Conservation (phyloP, 2,113 vertebrate species). For the Vimba vimba region DNA sequence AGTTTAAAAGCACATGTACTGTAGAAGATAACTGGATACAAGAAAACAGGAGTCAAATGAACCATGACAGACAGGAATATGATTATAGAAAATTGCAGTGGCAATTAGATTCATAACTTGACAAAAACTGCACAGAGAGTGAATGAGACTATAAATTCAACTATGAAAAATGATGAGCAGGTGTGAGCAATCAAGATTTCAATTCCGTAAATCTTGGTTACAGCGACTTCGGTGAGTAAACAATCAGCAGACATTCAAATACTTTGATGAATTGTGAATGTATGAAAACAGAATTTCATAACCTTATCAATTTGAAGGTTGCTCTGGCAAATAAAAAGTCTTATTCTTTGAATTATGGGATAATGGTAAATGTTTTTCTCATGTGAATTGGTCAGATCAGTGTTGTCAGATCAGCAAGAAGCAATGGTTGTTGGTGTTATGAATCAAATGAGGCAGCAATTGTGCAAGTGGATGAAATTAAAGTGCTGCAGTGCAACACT, state of each 20-base stretch:
- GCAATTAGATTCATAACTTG: slow-evolving; percentile 9
- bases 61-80: neutral
- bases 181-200: slow-evolving; percentile 21
- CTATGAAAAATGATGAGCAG: slow-evolving; percentile 15
- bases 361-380: neutral
- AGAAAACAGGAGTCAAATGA: neutral
- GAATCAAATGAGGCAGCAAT: neutral
- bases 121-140: neutral
- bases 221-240: neutral
- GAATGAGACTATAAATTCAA: slow-evolving; percentile 12
- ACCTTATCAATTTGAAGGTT: neutral
- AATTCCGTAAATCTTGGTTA: neutral
- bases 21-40: neutral
- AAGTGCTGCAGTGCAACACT: neutral
- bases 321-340: neutral
- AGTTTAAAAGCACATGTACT: neutral
- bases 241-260: slow-evolving; percentile 11
- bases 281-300: neutral
- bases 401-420: neutral
- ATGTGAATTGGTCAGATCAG: neutral
- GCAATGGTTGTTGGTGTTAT: neutral
- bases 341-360: neutral
- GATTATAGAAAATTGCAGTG: neutral
- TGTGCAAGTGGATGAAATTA: neutral
- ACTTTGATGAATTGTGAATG: neutral